These are phyloP conservation scores for Myrmecobius fasciatus DNA, from an alignment of 2,113 vertebrate genomes.

Conservation along the genomic window DNA sequence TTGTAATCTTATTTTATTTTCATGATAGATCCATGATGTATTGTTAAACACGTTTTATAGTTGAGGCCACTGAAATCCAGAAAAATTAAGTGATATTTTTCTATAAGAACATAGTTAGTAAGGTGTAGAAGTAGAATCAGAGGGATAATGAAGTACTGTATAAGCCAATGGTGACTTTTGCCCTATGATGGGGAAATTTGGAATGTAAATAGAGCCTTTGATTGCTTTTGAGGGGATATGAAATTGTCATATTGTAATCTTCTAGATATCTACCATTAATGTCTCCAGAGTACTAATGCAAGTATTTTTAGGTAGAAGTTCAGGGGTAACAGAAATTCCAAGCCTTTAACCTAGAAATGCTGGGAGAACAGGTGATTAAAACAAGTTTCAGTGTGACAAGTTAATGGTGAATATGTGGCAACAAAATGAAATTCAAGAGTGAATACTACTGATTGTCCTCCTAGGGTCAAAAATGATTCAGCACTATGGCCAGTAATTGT, in stretches of 20 bases:
- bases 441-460: background rate
- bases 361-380: background rate
- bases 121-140: too few species aligned
- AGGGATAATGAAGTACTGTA: background rate
- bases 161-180: background rate
- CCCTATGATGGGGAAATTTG: background rate
- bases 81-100: background rate
- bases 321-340: background rate
- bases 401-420: background rate
- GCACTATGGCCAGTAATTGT: background rate
- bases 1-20: background rate
- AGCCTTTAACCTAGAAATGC: background rate
- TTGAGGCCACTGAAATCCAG: background rate
- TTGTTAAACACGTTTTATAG: background rate
- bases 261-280: background rate
- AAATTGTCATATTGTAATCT: background rate
- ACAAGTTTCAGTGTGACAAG: background rate
- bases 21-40: background rate
- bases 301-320: background rate
- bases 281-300: background rate
- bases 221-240: background rate
- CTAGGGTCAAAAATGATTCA: background rate
- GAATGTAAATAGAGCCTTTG: background rate
- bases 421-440: background rate
- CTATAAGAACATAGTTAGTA: background rate